A percentile compares a stretch with the other conserved stretches of the same genome.
phyloP scores from a whole-genome alignment of 2,797 vertebrate genomes.

The Melanogrammus aeglefinus region DNA sequence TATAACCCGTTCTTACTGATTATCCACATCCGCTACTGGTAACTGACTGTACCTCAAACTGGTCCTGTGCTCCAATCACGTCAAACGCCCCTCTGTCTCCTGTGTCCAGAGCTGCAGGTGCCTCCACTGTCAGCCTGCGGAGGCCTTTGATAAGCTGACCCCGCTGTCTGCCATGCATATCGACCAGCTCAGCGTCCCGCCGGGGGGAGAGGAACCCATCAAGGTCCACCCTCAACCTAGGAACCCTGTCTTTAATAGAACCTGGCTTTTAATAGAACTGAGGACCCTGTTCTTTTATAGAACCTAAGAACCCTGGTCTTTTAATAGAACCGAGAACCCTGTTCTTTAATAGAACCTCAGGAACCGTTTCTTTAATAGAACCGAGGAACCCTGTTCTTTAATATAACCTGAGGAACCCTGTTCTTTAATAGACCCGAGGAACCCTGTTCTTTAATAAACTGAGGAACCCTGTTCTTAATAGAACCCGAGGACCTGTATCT shows the following conservation, averaged over 20 bases:
- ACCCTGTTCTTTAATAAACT: too few species aligned
- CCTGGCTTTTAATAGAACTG: too few species aligned
- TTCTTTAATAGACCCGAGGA: too few species aligned
- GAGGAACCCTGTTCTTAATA: too few species aligned
- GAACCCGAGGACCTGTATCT: background rate
- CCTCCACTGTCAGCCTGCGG: slow-evolving; percentile 83
- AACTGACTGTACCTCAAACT: background rate
- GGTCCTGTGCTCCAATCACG: background rate
- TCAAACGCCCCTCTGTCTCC: background rate
- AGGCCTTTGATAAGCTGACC: slow-evolving; percentile 83
- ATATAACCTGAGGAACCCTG: too few species aligned
- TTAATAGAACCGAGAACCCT: too few species aligned
- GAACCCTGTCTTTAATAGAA: too few species aligned
- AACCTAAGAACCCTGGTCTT: too few species aligned
- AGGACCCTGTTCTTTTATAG: too few species aligned
- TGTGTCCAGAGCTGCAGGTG: slow-evolving; percentile 72
- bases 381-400: too few species aligned
- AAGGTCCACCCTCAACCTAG: slow-evolving; percentile 58
- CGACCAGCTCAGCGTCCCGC: slow-evolving; percentile 86
- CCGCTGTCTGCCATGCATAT: slow-evolving; percentile 92
- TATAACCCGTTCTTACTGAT: background rate
- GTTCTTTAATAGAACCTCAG: too few species aligned
- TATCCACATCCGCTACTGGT: background rate
- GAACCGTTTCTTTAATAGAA: too few species aligned
- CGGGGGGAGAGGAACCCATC: slow-evolving; percentile 76